Conservation (phyloP, 2,888 invertebrate species). For the Hetaerina titia region DNA sequence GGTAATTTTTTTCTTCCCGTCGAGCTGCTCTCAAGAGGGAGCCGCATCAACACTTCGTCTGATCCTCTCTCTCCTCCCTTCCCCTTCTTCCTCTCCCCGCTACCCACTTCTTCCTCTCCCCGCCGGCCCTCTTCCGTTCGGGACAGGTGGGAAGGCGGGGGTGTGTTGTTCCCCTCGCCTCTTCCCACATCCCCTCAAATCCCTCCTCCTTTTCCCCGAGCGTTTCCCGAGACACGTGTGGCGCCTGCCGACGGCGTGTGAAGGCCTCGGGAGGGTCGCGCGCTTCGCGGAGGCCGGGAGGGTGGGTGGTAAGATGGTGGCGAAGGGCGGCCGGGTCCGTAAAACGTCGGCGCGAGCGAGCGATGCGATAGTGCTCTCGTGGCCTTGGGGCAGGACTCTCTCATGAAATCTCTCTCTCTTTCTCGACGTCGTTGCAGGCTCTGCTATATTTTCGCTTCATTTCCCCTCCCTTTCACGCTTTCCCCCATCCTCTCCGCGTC, state of each 20-base stretch:
- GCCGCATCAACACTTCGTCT: too few relatives aligned
- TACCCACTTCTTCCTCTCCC: background rate
- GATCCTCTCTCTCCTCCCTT: too few relatives aligned
- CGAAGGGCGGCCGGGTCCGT: slow-evolving; percentile 25
- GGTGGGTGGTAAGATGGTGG: background rate
- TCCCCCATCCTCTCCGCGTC: too few relatives aligned
- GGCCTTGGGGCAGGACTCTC: background rate
- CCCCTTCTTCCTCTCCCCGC: background rate
- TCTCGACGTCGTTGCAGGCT: background rate
- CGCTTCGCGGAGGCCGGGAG: background rate
- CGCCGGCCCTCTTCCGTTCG: background rate
- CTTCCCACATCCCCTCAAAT: background rate
- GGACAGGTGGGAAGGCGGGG: background rate
- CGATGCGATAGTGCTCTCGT: slow-evolving; percentile 13
- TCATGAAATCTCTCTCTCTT: background rate
- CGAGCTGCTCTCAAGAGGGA: too few relatives aligned
- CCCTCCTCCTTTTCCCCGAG: background rate
- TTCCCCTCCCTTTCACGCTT: background rate
- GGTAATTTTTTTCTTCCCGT: too few relatives aligned
- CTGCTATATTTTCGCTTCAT: background rate
- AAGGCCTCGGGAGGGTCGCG: background rate
- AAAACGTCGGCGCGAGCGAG: background rate
- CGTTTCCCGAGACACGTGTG: background rate
- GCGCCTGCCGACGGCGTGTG: background rate
- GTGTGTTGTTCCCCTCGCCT: background rate